These are phyloP conservation scores for Eristalis pertinax DNA, from an alignment of 2,888 invertebrate genomes.

Conservation along the genomic window DNA sequence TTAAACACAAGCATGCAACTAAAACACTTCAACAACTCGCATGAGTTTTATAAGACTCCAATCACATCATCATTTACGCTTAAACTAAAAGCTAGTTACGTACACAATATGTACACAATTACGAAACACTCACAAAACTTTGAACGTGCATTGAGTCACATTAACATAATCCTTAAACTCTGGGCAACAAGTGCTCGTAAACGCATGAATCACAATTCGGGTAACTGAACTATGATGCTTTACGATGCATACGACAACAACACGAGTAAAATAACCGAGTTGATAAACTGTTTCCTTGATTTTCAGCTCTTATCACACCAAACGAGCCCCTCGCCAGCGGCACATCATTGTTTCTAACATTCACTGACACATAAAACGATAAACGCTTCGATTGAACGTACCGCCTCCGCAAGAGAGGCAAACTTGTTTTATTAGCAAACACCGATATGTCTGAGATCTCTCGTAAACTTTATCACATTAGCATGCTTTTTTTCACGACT, in stretches of 20 bases:
- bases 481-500: background rate
- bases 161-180: background rate
- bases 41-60: background rate
- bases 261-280: background rate
- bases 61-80: background rate
- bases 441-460: background rate
- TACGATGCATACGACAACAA: background rate
- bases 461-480: slow-evolving; percentile 1
- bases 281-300: background rate
- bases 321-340: slow-evolving; percentile 3
- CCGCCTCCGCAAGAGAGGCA: background rate
- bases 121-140: background rate
- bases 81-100: background rate
- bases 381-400: background rate
- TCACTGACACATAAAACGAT: background rate
- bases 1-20: background rate
- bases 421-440: background rate
- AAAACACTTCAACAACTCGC: background rate
- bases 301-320: background rate
- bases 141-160: background rate
- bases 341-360: background rate
- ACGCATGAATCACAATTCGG: background rate
- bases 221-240: background rate
- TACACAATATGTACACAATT: background rate
- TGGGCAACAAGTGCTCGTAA: background rate